Evolutionary conservation across 2,888 invertebrate species (phyloP).

Genomic region (Ophion obscuratus): DNA sequence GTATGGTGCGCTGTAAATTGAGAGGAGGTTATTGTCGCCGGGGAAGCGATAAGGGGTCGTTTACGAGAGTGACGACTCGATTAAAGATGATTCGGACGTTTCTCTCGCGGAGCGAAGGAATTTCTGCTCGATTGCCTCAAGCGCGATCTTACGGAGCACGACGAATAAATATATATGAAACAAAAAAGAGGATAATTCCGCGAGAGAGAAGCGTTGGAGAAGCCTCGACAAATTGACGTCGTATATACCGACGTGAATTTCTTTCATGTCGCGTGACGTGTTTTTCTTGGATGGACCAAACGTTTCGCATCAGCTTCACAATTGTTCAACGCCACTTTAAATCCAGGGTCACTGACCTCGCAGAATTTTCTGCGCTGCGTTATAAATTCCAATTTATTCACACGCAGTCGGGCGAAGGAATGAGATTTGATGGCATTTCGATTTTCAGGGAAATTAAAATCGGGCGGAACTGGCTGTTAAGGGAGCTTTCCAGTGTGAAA

Average conservation of each 20-base stretch:
- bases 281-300: neutral
- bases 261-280: neutral
- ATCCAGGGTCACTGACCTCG: no score
- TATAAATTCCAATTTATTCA: no score
- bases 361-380: no score
- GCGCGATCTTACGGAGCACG: constrained; percentile 23
- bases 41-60: constrained; percentile 37
- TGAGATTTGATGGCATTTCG: no score
- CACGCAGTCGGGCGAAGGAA: no score
- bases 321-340: neutral
- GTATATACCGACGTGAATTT: constrained; percentile 17
- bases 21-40: constrained; percentile 34
- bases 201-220: neutral
- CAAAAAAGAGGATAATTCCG: neutral
- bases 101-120: constrained; percentile 41
- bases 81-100: constrained; percentile 47
- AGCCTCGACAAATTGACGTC: constrained; percentile 21
- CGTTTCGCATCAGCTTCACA: constrained; percentile 2
- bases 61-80: constrained; percentile 50
- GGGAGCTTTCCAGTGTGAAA: no score
- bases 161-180: constrained; percentile 9
- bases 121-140: constrained; percentile 50
- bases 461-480: no score
- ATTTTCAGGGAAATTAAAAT: no score
- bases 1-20: constrained; percentile 28